A percentile compares a stretch with the other conserved stretches of the same genome.
These are phyloP conservation scores for Helicolenus hilgendorfi DNA, from an alignment of 2,797 vertebrate species.

Conservation along the genomic window DNA sequence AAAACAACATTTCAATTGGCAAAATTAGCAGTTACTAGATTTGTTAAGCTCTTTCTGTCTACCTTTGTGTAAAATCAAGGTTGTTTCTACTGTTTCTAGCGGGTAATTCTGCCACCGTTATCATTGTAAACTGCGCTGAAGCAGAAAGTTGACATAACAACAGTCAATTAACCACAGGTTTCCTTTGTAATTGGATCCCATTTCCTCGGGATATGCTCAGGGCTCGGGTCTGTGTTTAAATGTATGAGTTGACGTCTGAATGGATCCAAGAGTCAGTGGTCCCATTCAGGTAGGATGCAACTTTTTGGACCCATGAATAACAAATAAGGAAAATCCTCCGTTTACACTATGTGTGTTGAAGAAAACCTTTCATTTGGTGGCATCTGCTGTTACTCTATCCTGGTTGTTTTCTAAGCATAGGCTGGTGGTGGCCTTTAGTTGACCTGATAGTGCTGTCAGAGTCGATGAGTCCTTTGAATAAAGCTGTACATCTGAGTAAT, in stretches of 20 bases:
- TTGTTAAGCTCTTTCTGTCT: background rate
- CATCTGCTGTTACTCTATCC: slow-evolving; percentile 33
- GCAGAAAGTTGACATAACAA: background rate
- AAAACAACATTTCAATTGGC: background rate
- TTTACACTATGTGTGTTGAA: background rate
- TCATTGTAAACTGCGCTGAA: background rate
- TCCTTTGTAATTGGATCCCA: background rate
- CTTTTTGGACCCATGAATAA: slow-evolving; percentile 43
- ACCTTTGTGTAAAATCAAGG: background rate
- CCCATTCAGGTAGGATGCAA: slow-evolving; percentile 33
- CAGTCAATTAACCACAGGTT: background rate
- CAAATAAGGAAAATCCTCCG: slow-evolving; percentile 34
- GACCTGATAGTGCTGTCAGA: slow-evolving; percentile 79
- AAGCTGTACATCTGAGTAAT: slow-evolving; percentile 83
- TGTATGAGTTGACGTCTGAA: slow-evolving; percentile 3
- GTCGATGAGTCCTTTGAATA: slow-evolving; percentile 71
- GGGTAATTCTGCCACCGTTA: background rate
- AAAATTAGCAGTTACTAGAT: background rate
- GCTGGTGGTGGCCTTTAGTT: slow-evolving; percentile 76
- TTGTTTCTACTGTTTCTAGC: background rate
- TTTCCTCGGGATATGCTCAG: background rate
- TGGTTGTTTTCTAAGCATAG: slow-evolving; percentile 46
- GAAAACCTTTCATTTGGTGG: slow-evolving; percentile 14
- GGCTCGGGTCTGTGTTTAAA: slow-evolving; percentile 10
- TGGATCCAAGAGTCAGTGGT: slow-evolving; percentile 15